A percentile compares a stretch with the other conserved stretches of the same genome.
phyloP scores from a whole-genome alignment of 2,113 vertebrate genomes.

The Amia ocellicauda region DNA sequence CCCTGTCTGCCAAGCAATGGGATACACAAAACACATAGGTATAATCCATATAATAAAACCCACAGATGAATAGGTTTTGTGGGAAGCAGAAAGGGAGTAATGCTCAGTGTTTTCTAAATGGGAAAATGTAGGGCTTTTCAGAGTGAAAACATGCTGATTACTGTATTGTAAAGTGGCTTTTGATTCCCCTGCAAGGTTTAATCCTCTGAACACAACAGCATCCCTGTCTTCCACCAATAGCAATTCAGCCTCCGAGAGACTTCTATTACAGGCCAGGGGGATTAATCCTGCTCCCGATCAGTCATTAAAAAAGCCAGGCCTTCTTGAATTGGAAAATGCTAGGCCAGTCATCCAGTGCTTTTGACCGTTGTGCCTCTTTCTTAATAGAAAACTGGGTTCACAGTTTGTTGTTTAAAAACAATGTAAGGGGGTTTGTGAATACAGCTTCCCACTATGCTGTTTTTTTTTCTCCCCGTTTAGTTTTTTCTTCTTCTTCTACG shows the following conservation, averaged over 20 bases:
- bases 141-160: conserved; percentile 79
- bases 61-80: conserved; percentile 65
- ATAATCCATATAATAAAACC: conserved; percentile 69
- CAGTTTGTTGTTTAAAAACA: conserved; percentile 62
- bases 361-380: conserved; percentile 63
- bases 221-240: conserved; percentile 64
- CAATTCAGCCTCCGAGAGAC: conserved; percentile 64
- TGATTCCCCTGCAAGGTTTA: conserved; percentile 74
- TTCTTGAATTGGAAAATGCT: conserved; percentile 58
- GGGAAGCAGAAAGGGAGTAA: conserved; percentile 54
- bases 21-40: conserved; percentile 52
- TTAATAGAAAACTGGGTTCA: conserved; percentile 47
- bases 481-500: conserved; percentile 47
- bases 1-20: conserved; percentile 46
- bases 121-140: conserved; percentile 66
- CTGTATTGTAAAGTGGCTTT: conserved; percentile 81
- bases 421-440: conserved; percentile 61
- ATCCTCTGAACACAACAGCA: conserved; percentile 70
- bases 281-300: conserved; percentile 75
- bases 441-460: conserved; percentile 50
- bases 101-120: conserved; percentile 70
- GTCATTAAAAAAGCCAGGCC: conserved; percentile 68
- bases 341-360: conserved; percentile 64
- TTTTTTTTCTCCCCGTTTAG: conserved; percentile 44
- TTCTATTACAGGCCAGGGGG: conserved; percentile 62